phyloP scores from a whole-genome alignment of 2,888 invertebrate genomes.

The Drosophila mettleri region DNA sequence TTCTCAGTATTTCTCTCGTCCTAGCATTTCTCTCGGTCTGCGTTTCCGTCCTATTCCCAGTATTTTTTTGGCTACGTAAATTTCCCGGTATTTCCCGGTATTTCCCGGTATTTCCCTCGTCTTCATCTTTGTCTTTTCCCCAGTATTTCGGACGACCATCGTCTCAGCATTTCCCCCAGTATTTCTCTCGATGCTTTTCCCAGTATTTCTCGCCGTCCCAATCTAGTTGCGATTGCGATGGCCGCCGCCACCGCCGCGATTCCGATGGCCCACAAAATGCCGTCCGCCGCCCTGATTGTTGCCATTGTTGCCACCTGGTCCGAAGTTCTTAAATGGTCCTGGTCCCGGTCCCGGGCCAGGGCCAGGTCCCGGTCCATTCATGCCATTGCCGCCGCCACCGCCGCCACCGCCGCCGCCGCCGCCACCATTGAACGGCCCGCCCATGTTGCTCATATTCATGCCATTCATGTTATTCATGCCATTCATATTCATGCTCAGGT shows the following conservation, averaged over 20 bases:
- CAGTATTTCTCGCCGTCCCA: background rate
- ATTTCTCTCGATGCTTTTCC: background rate
- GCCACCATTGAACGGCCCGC: conserved; percentile 42
- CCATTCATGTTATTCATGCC: conserved; percentile 30
- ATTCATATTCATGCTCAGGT: conserved; percentile 45
- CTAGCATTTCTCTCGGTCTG: too few species aligned
- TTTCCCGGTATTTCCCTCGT: background rate
- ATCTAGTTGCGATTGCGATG: conserved; percentile 61
- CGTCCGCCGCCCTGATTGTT: conserved; percentile 43
- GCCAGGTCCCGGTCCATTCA: conserved; percentile 5
- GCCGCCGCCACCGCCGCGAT: conserved; percentile 41
- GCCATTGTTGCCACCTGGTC: conserved; percentile 22
- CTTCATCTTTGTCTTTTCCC: background rate
- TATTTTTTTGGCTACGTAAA: background rate
- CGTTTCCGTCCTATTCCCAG: background rate
- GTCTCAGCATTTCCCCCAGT: background rate
- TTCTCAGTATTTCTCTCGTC: too few species aligned
- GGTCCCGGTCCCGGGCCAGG: conserved; percentile 12
- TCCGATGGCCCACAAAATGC: conserved; percentile 49
- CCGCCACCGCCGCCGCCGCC: too few species aligned
- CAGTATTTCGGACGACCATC: background rate
- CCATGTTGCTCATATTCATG: conserved; percentile 34
- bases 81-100: background rate
- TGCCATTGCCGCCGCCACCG: conserved; percentile 31
- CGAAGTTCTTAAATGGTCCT: conserved; percentile 43